Evolutionary conservation across 1,140 invertebrate genomes (phyloP), one percentile per base, ranked within the genome.

Genomic region (Calephelis virginiensis): DNA sequence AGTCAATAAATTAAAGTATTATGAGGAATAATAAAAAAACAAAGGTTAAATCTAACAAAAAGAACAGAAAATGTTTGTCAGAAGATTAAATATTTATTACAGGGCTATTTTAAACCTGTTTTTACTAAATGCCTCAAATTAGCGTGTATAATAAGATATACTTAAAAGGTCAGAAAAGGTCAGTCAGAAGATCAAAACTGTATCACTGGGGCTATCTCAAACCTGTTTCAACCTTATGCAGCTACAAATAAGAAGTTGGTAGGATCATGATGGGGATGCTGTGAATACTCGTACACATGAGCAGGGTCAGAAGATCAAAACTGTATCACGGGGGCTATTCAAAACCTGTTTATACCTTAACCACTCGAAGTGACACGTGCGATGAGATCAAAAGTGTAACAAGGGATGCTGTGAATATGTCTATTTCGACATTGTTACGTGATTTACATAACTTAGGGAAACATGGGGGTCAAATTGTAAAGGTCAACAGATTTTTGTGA

Each of bases 301-400:
- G 0, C 8, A 43, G 40, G 40, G 40, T 43, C 28, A 7, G 8
- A 65, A 69, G 68, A 69, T 65, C 38, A 66, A 65, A 69, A 61
- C 56, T 69, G 60, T 64, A 69, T 47, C 68, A 69, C 46, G 28
- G 40, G 40, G 40, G 40, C 40, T 43, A 38, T 59, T 8, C 5
- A 1, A 46, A 68, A 72, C 67, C 45, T 47, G 69, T 67, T 66
- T 47, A 4, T 43, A 48, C 43, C 59, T 49, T 37, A 40, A 64
- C 38, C 6, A 12, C 14, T 64, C 48, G 61, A 67, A 65, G 14
- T 38, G 48, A 40, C 66, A 50, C 61, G 50, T 71, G 77, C 83
- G 78, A 81, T 67, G 76, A 85, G 81, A 85, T 81, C 63, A 71
- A 82, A 82, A 76, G 50, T 78, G 74, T 83, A 85, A 68, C 77